phyloP scores from a whole-genome alignment of 37 sponge, comb jelly and placozoan species.

The Cliona cf. orientalis region DNA sequence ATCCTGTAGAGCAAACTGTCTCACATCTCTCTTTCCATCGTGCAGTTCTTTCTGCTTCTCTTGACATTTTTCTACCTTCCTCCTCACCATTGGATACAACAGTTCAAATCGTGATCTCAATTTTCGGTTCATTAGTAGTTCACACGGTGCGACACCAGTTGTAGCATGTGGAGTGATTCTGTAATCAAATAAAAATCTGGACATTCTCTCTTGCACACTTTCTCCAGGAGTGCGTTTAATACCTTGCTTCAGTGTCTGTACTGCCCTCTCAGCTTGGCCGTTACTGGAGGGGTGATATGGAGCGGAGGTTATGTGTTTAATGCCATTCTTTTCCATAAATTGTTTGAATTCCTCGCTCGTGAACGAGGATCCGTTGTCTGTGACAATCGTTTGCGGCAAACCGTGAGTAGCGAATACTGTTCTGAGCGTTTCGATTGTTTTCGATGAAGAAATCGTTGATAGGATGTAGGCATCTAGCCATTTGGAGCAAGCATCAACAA shows the following conservation, averaged over 20 bases:
- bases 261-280: slow-evolving; percentile 52
- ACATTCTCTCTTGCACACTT: slow-evolving; percentile 11
- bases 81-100: slow-evolving; percentile 21
- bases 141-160: slow-evolving; percentile 55
- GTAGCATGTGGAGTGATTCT: slow-evolving; percentile 41
- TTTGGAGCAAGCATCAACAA: slow-evolving; percentile 58
- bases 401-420: slow-evolving; percentile 34
- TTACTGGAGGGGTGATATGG: slow-evolving; percentile 74
- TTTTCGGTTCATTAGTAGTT: slow-evolving; percentile 34
- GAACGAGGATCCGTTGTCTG: slow-evolving; percentile 50
- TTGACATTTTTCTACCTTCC: slow-evolving; percentile 9
- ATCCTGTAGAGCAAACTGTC: not conserved
- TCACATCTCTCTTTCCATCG: not conserved
- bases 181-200: slow-evolving; percentile 44
- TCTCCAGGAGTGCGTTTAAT: not conserved
- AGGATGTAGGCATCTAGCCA: slow-evolving; percentile 51
- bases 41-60: slow-evolving; percentile 14
- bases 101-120: slow-evolving; percentile 33
- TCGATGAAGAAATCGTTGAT: slow-evolving; percentile 1
- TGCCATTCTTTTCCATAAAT: slow-evolving; percentile 30
- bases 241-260: slow-evolving; percentile 44
- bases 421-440: slow-evolving; percentile 37
- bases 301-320: slow-evolving; percentile 12
- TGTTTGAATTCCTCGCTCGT: slow-evolving; percentile 31
- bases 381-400: slow-evolving; percentile 33